These are phyloP conservation scores for Yponomeuta plumbellus DNA, from an alignment of 2,888 invertebrate genomes.

Conservation along the genomic window DNA sequence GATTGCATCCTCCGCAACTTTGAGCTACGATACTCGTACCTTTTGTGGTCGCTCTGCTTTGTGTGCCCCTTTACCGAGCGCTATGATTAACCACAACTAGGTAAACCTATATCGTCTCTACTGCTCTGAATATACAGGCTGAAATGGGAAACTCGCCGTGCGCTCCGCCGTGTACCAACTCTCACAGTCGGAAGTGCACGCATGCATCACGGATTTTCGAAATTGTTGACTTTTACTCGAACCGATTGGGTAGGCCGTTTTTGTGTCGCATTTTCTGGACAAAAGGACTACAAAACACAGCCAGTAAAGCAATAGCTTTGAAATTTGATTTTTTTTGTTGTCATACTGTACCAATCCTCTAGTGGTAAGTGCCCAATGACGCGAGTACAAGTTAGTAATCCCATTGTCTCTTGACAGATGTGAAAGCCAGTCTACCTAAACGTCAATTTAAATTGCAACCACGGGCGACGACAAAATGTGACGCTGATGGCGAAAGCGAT, in stretches of 20 bases:
- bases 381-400: not conserved
- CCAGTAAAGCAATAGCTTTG: too few species aligned
- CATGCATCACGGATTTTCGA: not conserved
- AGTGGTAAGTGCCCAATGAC: not conserved
- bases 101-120: not conserved
- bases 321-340: too few species aligned
- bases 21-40: constrained; percentile 46
- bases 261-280: not conserved
- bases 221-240: not conserved
- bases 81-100: not conserved
- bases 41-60: constrained; percentile 59
- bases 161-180: not conserved
- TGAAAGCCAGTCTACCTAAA: constrained; percentile 3
- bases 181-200: not conserved
- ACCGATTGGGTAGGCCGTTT: not conserved
- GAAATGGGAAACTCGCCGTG: not conserved
- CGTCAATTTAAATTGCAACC: constrained; percentile 9
- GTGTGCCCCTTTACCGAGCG: constrained; percentile 25
- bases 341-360: too few species aligned
- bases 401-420: not conserved
- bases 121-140: not conserved
- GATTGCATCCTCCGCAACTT: constrained; percentile 63
- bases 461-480: constrained; percentile 43
- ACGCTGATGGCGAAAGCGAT: constrained; percentile 60
- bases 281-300: not conserved